phyloP scores from a whole-genome alignment of 2,888 invertebrate genomes.

The Icerya purchasi region DNA sequence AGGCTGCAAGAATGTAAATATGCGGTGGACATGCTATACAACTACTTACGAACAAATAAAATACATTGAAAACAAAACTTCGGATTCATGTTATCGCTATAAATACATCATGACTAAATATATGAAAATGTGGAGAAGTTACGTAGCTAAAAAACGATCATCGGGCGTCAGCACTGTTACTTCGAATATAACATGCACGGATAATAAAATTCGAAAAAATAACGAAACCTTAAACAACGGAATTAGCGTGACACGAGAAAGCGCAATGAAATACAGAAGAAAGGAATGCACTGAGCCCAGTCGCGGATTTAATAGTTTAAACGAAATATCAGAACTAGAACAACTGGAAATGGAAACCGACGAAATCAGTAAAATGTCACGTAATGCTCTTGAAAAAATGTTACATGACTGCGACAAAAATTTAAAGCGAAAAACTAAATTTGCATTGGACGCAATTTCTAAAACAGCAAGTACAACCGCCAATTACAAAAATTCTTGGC shows the following conservation, averaged over 20 bases:
- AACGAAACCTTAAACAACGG: too few relatives aligned
- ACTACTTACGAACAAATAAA: too few relatives aligned
- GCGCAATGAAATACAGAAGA: too few relatives aligned
- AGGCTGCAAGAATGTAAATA: too few relatives aligned
- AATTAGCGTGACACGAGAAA: too few relatives aligned
- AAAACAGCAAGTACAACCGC: not conserved
- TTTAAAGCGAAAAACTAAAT: not conserved
- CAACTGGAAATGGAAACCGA: not conserved
- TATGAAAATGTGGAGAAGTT: not conserved
- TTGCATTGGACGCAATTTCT: not conserved
- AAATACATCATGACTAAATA: not conserved
- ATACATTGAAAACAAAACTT: too few relatives aligned
- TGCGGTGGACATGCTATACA: too few relatives aligned
- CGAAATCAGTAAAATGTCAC: not conserved
- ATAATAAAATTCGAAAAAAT: too few relatives aligned
- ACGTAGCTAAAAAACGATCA: not conserved
- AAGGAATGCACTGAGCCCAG: not conserved
- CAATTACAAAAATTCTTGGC: conserved; percentile 8
- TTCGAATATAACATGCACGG: too few relatives aligned
- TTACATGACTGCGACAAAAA: not conserved
- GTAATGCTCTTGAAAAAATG: not conserved
- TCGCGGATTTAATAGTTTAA: not conserved
- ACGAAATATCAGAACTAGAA: not conserved
- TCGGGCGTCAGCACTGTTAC: too few relatives aligned
- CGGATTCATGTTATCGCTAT: too few relatives aligned